A percentile compares a stretch with the other conserved stretches of the same genome.
Evolutionary conservation across 2,113 vertebrate genomes (phyloP).

Genomic region (Chamaea fasciata): DNA sequence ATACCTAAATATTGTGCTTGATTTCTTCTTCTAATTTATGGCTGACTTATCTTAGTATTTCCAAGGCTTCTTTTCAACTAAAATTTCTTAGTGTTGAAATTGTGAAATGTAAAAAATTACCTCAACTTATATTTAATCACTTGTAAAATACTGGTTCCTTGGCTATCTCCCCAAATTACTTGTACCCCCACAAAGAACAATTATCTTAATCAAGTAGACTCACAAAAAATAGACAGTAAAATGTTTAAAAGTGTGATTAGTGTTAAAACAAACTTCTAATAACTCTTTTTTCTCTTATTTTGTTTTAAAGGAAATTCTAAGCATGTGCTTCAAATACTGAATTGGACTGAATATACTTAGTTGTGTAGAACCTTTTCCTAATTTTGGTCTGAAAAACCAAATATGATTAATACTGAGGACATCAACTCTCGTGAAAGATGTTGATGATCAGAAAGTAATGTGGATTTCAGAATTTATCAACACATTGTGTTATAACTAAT

Average conservation of each 20-base stretch:
- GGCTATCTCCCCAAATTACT: background rate
- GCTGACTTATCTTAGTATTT: background rate
- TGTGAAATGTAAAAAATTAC: background rate
- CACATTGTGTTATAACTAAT: fast-evolving
- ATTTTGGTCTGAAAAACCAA: background rate
- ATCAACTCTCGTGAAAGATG: background rate
- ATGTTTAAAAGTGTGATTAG: background rate
- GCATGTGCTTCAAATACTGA: background rate
- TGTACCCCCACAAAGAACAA: fast-evolving
- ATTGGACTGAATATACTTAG: background rate
- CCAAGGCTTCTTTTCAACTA: background rate
- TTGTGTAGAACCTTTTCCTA: background rate
- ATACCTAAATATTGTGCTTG: background rate
- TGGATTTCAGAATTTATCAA: background rate
- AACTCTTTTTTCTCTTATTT: background rate
- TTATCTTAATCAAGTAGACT: background rate
- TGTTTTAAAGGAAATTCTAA: background rate
- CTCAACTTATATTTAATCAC: background rate
- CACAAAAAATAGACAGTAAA: background rate
- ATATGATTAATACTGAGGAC: background rate
- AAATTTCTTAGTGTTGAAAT: background rate
- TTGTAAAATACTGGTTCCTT: background rate
- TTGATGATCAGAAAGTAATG: background rate
- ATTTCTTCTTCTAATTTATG: background rate
- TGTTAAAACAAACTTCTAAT: background rate